Base-by-base conservation (phyloP, 2,888 invertebrate species). In the Sphaerophoria rueppellii region DNA sequence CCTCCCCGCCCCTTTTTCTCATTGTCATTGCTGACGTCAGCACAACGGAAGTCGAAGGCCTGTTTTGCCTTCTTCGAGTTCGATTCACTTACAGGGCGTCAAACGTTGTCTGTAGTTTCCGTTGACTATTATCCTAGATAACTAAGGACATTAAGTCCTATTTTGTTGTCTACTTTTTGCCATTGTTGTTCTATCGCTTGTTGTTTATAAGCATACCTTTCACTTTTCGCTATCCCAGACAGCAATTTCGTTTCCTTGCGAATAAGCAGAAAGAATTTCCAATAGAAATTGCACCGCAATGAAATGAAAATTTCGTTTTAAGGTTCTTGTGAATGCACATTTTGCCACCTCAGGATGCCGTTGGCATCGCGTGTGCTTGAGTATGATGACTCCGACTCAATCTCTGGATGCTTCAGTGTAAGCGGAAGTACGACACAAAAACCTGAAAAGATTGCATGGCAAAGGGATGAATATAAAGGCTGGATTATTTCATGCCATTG, bases 71-170 rank as follows among this genome's bases (percentile, higher is more conserved):
- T 65, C 50, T 48, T 50, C 65, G 37, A 24, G 2, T 24, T 24
- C 24, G 24, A 24, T 24, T 50, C 16, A 61, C 0, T 63, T 50
- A 14, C 48, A 50, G 46, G 48, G 54, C 16, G 58, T 71, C 70
- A 48, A 14, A 72, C 72, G 70, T 12, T 72, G 72, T 61, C 67
- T 72, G 67, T 48, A 72, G 60, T 61, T 82, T 54, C 55, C 71
- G 67, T 48, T 61, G 43, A 72, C 46, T 82, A 69, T 77, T 82
- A 48, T 82, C 67, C 77, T 32, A 77, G 72, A 76, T 76, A 75
- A 71, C 80, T 81, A 58, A 72, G 82, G 72, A 77, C 75, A 65
- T 65, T 71, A 58, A 55, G 80, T 52, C 65, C 35, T 58, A 65
- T 63, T 71, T 70, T 61, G 46, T 14, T 73, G 50, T 48, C 50